Evolutionary conservation across 2,797 vertebrate genomes (phyloP).

Genomic region (Danio tinwini): DNA sequence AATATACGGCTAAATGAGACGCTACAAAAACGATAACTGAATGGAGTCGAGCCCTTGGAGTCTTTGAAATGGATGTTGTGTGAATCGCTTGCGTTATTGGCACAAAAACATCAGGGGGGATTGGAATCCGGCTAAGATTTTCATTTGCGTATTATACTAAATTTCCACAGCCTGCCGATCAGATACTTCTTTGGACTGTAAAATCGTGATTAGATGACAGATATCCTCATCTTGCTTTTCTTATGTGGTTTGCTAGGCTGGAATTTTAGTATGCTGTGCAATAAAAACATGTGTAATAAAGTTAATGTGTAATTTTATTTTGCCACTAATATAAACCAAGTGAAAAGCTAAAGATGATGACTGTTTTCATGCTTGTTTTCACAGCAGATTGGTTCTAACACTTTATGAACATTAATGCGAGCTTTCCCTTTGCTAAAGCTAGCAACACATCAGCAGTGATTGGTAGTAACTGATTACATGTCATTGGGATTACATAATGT

Average conservation of each 20-base stretch:
- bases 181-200: conserved; percentile 7
- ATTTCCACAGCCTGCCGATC: neutral
- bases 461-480: too few species aligned
- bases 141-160: conserved; percentile 19
- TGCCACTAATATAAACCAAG: neutral
- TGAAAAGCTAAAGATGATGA: neutral
- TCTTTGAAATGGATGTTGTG: conserved; percentile 23
- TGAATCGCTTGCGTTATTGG: conserved; percentile 22
- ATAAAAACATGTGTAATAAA: neutral
- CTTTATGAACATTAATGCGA: neutral
- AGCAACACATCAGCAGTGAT: too few species aligned
- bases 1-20: conserved; percentile 25
- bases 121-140: neutral
- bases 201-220: neutral
- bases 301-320: neutral
- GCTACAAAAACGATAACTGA: conserved; percentile 35
- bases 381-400: neutral
- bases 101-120: conserved; percentile 23
- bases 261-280: neutral
- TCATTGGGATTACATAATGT: too few species aligned
- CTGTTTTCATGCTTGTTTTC: neutral
- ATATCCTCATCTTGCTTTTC: neutral
- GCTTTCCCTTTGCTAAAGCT: neutral
- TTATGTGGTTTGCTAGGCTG: neutral
- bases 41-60: conserved; percentile 21